Evolutionary conservation across 2,888 invertebrate genomes (phyloP).

Genomic region (Pasiphila rectangulata): DNA sequence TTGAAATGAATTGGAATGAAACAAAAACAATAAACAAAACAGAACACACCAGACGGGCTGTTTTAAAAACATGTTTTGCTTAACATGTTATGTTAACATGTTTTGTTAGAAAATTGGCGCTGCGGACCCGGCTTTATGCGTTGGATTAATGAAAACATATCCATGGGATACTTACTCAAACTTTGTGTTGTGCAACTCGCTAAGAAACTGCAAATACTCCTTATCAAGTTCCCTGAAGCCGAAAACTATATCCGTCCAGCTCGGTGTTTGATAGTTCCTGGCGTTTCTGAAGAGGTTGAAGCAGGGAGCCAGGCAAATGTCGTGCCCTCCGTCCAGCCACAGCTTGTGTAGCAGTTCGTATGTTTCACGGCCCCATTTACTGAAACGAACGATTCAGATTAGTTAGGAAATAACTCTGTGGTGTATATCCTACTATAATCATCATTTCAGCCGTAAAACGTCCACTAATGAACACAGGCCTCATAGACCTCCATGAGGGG

Average conservation of each 20-base stretch:
- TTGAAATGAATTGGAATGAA: too few relatives aligned
- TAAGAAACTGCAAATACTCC: constrained; percentile 50
- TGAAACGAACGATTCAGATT: constrained; percentile 46
- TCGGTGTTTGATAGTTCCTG: constrained; percentile 29
- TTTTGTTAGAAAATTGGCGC: too few relatives aligned
- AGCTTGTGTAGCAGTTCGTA: constrained; percentile 80
- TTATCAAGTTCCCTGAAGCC: constrained; percentile 49
- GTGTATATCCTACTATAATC: too few relatives aligned
- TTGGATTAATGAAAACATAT: too few relatives aligned
- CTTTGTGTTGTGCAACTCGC: constrained; percentile 39
- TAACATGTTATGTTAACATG: too few relatives aligned
- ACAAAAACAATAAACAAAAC: too few relatives aligned
- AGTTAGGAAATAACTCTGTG: background rate
- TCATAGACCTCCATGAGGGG: too few relatives aligned
- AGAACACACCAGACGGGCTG: too few relatives aligned
- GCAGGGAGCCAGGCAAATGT: constrained; percentile 53
- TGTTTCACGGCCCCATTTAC: constrained; percentile 84
- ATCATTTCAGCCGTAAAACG: too few relatives aligned
- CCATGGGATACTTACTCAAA: constrained; percentile 65
- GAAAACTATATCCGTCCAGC: constrained; percentile 52
- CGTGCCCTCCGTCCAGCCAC: constrained; percentile 79
- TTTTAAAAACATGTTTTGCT: too few relatives aligned
- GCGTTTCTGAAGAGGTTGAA: constrained; percentile 43
- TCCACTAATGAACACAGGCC: too few relatives aligned
- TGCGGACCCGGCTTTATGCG: too few relatives aligned